Evolutionary conservation across 1,140 invertebrate species (phyloP), one percentile per base, ranked within the genome.

Genomic region (Capitella teleta): DNA sequence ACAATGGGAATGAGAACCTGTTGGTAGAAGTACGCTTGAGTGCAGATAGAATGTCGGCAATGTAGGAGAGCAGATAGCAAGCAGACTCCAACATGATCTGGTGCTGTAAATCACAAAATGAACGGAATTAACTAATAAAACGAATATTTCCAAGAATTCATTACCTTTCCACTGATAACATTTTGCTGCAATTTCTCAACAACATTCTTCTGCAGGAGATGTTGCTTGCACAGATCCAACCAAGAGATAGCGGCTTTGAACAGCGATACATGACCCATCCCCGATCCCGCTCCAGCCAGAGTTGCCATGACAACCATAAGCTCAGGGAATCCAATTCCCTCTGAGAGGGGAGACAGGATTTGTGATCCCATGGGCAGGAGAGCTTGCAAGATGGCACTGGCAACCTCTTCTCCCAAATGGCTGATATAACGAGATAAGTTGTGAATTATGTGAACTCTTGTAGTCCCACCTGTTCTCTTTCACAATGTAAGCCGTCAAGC

Each of bases 161-260:
- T 73, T 44, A 75, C 68, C 49, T 76, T 69, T 76, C 77, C 61
- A 76, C 74, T 46, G 75, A 61, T 51, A 71, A 58, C 71, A 68
- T 66, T 70, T 4, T 70, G 61, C 45, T 80, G 75, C 5, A 81
- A 66, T 53, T 79, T 78, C 56, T 64, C 66, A 16, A 73, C 52
- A n/a, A n/a, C n/a, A n/a, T n/a, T n/a, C n/a, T n/a, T n/a, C n/a
- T n/a, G n/a, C n/a, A n/a, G n/a, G n/a, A n/a, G n/a, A n/a, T n/a
- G n/a, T n/a, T n/a, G n/a, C n/a, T n/a, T n/a, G n/a, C 74, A 76
- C 32, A 66, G 48, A 43, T 71, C 63, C 19, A 94, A 74, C 88
- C 89, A 94, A 21, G 77, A 71, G 5, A 83, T 78, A 0, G 84
- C 80, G 3, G 86, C 84, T 53, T 82, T 80, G 61, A 94, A 90